These are phyloP conservation scores for Drosophila peninsularis DNA, from an alignment of 2,888 invertebrate genomes.

Conservation along the genomic window DNA sequence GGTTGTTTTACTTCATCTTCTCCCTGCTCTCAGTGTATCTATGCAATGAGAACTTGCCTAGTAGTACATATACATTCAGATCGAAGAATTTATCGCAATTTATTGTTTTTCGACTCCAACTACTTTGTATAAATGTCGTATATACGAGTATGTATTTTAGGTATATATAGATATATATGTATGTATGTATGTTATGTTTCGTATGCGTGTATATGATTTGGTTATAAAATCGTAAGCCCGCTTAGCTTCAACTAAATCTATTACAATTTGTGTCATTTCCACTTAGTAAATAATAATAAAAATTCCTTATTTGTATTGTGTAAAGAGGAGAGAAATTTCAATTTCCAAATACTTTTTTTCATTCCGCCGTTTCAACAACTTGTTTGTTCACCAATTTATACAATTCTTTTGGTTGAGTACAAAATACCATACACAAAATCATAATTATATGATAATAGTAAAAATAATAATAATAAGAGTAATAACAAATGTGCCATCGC, in stretches of 20 bases:
- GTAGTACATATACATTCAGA: slow-evolving; percentile 46
- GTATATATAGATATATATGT: slow-evolving; percentile 26
- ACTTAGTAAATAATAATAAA: slow-evolving; percentile 52
- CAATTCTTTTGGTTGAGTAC: slow-evolving; percentile 56
- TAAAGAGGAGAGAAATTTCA: slow-evolving; percentile 66
- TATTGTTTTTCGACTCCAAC: slow-evolving; percentile 22
- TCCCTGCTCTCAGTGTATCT: slow-evolving; percentile 18
- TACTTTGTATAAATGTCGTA: slow-evolving; percentile 52
- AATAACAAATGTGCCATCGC: slow-evolving; percentile 54
- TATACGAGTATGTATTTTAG: slow-evolving; percentile 55
- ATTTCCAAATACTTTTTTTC: slow-evolving; percentile 73
- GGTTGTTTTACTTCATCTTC: too few relatives aligned
- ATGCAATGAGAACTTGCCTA: slow-evolving; percentile 23
- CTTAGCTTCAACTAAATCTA: slow-evolving; percentile 56
- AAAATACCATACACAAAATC: slow-evolving; percentile 5
- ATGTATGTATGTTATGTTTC: slow-evolving; percentile 32
- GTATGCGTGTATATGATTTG: slow-evolving; percentile 48
- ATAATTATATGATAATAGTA: slow-evolving; percentile 5
- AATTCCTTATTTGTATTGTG: slow-evolving; percentile 47
- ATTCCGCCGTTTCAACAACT: slow-evolving; percentile 41
- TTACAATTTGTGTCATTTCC: slow-evolving; percentile 51
- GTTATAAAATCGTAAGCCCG: slow-evolving; percentile 68
- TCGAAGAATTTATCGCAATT: slow-evolving; percentile 25
- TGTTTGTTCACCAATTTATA: slow-evolving; percentile 56
- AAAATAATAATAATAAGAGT: slow-evolving; percentile 22